A percentile compares a stretch with the other conserved stretches of the same genome.
These are phyloP conservation scores for Pygmarrhopalites habei DNA, from an alignment of 1,140 invertebrate species.

Conservation along the genomic window DNA sequence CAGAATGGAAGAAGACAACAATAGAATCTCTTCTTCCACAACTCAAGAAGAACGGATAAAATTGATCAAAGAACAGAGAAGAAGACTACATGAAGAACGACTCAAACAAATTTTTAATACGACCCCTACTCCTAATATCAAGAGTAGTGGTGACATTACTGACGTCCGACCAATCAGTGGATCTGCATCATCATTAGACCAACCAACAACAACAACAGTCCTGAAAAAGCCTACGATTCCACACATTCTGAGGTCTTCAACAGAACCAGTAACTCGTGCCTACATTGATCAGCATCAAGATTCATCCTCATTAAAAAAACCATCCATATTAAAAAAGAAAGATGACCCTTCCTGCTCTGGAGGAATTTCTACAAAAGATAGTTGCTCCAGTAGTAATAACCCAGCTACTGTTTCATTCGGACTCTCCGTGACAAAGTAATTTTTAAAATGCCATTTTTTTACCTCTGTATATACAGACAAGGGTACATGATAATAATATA, in stretches of 20 bases:
- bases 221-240: constrained; percentile 28
- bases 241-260: constrained; percentile 16
- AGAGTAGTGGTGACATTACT: no score
- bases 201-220: neutral
- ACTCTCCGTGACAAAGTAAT: constrained; percentile 11
- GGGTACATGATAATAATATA: no score
- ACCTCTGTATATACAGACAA: no score
- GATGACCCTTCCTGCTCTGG: constrained; percentile 9
- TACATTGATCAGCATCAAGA: neutral
- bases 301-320: constrained; percentile 9
- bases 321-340: constrained; percentile 35
- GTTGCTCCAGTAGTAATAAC: neutral
- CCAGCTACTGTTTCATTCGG: constrained; percentile 29
- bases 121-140: no score
- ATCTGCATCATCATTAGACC: constrained; percentile 12
- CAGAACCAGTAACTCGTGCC: neutral
- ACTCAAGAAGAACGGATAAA: constrained; percentile 11
- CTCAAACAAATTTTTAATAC: neutral
- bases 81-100: constrained; percentile 21
- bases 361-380: neutral
- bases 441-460: no score
- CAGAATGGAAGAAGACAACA: constrained; percentile 6
- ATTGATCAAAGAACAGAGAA: constrained; percentile 22
- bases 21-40: neutral
- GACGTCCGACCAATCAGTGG: no score